Base-by-base conservation (phyloP, 2,888 invertebrate genomes). In the Acleris literana region DNA sequence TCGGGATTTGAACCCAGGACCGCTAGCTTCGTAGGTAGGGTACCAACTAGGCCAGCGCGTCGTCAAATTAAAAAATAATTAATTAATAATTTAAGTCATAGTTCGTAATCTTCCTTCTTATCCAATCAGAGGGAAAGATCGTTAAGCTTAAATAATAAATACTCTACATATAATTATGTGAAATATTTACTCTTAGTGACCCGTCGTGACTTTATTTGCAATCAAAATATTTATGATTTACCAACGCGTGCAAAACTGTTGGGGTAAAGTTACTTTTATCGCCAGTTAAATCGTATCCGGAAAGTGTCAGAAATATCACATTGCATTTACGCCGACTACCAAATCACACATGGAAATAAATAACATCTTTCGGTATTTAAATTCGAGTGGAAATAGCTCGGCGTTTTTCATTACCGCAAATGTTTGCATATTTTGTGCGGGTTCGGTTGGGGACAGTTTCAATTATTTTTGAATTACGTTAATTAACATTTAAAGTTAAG, bases 251-350 rank as follows among this genome's bases (percentile, higher is more conserved):
- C 46, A 17, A 3, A 20, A 49, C 20, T 17, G 18, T 20, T 6
- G 49, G 49, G 49, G 49, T 17, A 49, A 11, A 49, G 49, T 20
- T 71, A 73, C 73, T 74, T 76, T 78, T 75, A 76, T 58, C 63
- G 63, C 33, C 46, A 46, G 66, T 66, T 75, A 75, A 79, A 77
- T 74, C 70, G 70, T 68, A 60, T 68, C 64, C 63, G 66, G 67
- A 73, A 73, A 71, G 71, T 76, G 77, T 74, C 78, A 76, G 72
- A 72, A 74, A 74, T 78, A 77, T 76, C 76, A 72, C 72, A 69
- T 67, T 68, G 71, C 71, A 75, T 71, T 76, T 71, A 76, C 72
- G 69, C 71, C 61, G 69, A 72, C 74, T 74, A 73, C 73, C 72
- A 71, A 70, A 74, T 75, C 66, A 71, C 66, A 71, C 70, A 70